Evolutionary conservation across 2,888 invertebrate genomes (phyloP), one percentile per base, ranked within the genome.

Genomic region (Eupeodes latifasciatus): DNA sequence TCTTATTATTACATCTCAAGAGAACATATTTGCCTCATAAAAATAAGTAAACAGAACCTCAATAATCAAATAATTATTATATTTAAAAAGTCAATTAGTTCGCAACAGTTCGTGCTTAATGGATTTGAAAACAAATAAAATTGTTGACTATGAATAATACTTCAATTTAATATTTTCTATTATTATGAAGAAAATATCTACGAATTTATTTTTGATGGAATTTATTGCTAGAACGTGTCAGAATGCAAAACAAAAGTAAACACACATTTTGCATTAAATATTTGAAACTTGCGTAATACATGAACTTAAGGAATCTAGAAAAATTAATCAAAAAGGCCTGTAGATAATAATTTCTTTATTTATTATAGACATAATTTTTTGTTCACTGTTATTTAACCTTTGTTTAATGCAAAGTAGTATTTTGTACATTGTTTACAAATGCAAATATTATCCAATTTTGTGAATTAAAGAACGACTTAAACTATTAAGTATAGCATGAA

Each of bases 51-150:
- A 76, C 57, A 49, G 9, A 66, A 14, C 14, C 6, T 0, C 4
- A 12, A 49, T 14, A 85, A 44, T 51, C 14, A 57, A 16, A 57
- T 64, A 61, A 71, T 80, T 85, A 76, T 51, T 61, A 61, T 69
- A 74, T 44, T 69, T 61, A 51, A 79, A 69, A 67, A 49, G 27
- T 12, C 57, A 55, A 75, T 62, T 61, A 75, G 69, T 51, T 55
- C 19, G 49, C 71, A 61, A 40, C 74, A 49, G 80, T 80, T 80
- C 84, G 80, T 85, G 84, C 80, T 12, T 57, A 71, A 80, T 64
- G 47, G 16, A 64, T 71, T 53, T 80, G 75, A 55, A 76, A 64
- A 76, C 71, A 69, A 79, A 80, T 76, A 75, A 64, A 64, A 55
- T 36, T 49, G 19, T 71, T 53, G 75, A 67, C 49, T 9, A 1